Evolutionary conservation across 2,888 invertebrate genomes (phyloP).

Genomic region (Pollenia angustigena): DNA sequence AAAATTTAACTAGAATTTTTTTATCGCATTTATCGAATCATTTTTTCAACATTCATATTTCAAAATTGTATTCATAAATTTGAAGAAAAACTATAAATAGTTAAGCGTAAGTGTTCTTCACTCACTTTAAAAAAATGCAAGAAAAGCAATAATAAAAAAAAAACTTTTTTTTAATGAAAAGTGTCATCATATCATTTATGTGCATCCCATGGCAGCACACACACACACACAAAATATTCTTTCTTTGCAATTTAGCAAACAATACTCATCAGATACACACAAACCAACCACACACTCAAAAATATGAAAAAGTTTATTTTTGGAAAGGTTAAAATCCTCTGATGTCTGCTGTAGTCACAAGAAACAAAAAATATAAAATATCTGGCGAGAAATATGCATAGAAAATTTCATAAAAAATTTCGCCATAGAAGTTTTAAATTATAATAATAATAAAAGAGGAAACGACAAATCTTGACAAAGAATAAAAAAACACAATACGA

Average conservation of each 20-base stretch:
- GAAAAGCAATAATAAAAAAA: neutral
- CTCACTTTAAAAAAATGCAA: conserved; percentile 8
- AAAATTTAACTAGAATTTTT: no score
- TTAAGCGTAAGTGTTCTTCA: conserved; percentile 31
- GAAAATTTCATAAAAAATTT: conserved; percentile 47
- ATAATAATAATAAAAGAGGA: neutral
- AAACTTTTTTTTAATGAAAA: conserved; percentile 37
- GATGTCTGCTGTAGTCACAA: conserved; percentile 53
- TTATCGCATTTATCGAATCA: neutral
- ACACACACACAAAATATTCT: conserved; percentile 2
- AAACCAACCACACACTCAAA: neutral
- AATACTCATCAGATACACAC: neutral
- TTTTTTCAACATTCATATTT: neutral
- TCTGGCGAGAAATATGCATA: conserved; percentile 39
- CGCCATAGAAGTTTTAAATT: conserved; percentile 8
- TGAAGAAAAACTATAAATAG: conserved; percentile 33
- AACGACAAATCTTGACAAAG: neutral
- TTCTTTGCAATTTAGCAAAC: conserved; percentile 42
- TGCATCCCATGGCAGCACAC: conserved; percentile 25
- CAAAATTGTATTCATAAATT: conserved; percentile 42
- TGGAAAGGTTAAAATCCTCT: conserved; percentile 74
- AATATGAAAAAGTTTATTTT: conserved; percentile 67
- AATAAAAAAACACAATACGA: conserved; percentile 39
- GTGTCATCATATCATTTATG: conserved; percentile 62
- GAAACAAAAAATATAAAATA: neutral